Conservation (phyloP, 2,888 invertebrate genomes). For the Scelioninae gen. 2 region DNA sequence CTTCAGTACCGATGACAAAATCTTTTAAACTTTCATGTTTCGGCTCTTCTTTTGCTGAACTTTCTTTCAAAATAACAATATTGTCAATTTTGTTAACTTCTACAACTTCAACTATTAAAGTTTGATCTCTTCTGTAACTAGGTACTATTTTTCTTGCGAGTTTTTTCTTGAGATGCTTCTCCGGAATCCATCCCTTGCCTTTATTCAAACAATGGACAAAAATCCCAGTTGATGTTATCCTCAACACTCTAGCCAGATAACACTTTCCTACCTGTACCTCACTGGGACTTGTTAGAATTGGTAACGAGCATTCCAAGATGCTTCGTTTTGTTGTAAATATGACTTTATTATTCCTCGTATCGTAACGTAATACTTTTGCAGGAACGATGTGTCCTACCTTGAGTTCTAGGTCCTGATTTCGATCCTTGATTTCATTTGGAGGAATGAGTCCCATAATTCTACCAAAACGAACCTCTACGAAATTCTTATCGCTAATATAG, state of each 20-base stretch:
- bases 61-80: no score
- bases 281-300: slow-evolving; percentile 76
- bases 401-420: slow-evolving; percentile 69
- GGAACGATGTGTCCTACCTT: slow-evolving; percentile 78
- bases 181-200: slow-evolving; percentile 77
- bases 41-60: no score
- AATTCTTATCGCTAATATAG: slow-evolving; percentile 62
- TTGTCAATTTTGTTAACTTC: no score
- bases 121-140: no score
- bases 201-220: slow-evolving; percentile 79
- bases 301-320: slow-evolving; percentile 78
- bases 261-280: slow-evolving; percentile 77
- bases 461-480: slow-evolving; percentile 65
- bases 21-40: no score
- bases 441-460: slow-evolving; percentile 65
- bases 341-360: slow-evolving; percentile 75
- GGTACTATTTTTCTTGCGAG: background rate
- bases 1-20: no score
- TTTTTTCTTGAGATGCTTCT: slow-evolving; percentile 28
- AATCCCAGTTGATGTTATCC: slow-evolving; percentile 76
- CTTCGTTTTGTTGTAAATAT: slow-evolving; percentile 82
- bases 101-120: no score
- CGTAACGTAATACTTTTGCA: slow-evolving; percentile 79
- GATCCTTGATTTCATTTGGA: slow-evolving; percentile 66
- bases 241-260: slow-evolving; percentile 78